Evolutionary conservation across 2,797 vertebrate species (phyloP), one percentile per base, ranked within the genome.

Genomic region (Tragelaphus oryx): DNA sequence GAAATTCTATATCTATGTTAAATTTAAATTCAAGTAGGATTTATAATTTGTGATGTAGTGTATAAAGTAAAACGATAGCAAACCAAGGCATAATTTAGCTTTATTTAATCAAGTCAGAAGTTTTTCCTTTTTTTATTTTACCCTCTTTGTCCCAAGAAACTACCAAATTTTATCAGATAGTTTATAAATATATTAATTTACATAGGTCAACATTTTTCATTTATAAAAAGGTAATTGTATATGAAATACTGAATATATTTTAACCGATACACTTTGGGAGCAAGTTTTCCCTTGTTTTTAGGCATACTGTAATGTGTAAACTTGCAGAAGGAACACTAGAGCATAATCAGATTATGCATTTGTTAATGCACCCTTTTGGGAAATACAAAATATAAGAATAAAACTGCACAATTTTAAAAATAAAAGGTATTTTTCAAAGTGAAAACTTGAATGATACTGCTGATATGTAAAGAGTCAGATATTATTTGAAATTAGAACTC

Each of bases 111-210:
- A 68, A 57, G 17, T 50, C 1, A 48, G 52, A 37, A 79, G 1
- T 30, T 91, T 68, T 81, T 44, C 22, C 30, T 13, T 95, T 95
- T 50, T 65, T 5, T 55, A 68, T 22, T 87, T 79, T 37, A 82
- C 89, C 6, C 13, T 75, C n/a, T 18, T 24, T 48, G 33, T 7
- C 44, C 10, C 4, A 46, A 81, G 11, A 86, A 75, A 68, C 18
- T 52, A 41, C 8, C 33, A 68, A 16, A 8, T 74, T 78, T 7
- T 81, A 78, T 94, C 16, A 55, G 6, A 91, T 33, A 8, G 6
- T 24, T 74, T 91, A 24, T 33, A 76, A 89, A 78, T 89, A 74
- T 18, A 52, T 95, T 87, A 65, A 59, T 91, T 95, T 88, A 59
- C 10, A 81, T 65, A 87, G 16, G 74, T 78, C 20, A 93, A 60